Base-by-base conservation (phyloP, 2,888 invertebrate genomes). In the Latrodectus hesperus region DNA sequence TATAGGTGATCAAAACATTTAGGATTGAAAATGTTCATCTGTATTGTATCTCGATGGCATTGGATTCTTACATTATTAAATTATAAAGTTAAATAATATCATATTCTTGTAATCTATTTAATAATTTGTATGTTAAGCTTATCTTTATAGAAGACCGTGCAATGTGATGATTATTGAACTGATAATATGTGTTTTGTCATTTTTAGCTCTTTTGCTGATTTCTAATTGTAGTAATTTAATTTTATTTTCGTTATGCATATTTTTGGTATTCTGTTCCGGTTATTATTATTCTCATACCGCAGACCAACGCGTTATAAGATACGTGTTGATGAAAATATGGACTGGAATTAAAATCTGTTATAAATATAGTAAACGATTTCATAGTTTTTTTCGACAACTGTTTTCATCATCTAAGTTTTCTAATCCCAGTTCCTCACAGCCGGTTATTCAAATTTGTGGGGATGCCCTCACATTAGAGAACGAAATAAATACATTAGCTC, bases 81-180 rank as follows among this genome's bases (percentile, higher is more conserved):
- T 38, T 6, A 38, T 38, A 38, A 38, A 4, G 38, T 38, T 38
- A 38, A 38, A 38, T 38, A 38, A 38, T 38, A 38, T 38, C 6
- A 38, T 38, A 38, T 4, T 38, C 38, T 38, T 6, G 1, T 38
- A 38, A 4, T 38, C 38, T 38, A 38, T 38, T 38, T 6, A 38
- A 38, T 38, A 38, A 38, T 38, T 38, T 38, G 38, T 71, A 49
- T 72, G 64, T 74, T 64, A 68, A 80, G 53, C 75, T 80, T 85
- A 80, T 75, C 26, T 75, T 75, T 80, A 75, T 71, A 38, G 65
- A 76, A 71, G 71, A 81, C 81, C 74, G 86, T 86, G 81, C 64
- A 67, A 86, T 86, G 86, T 80, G 76, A 86, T 86, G 86, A 80
- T 75, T 86, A 55, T 75, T 71, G 81, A 86, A 75, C 51, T 86